A percentile compares a stretch with the other conserved stretches of the same genome.
phyloP scores from a whole-genome alignment of 2,113 vertebrate genomes.

The Phainopepla nitens region DNA sequence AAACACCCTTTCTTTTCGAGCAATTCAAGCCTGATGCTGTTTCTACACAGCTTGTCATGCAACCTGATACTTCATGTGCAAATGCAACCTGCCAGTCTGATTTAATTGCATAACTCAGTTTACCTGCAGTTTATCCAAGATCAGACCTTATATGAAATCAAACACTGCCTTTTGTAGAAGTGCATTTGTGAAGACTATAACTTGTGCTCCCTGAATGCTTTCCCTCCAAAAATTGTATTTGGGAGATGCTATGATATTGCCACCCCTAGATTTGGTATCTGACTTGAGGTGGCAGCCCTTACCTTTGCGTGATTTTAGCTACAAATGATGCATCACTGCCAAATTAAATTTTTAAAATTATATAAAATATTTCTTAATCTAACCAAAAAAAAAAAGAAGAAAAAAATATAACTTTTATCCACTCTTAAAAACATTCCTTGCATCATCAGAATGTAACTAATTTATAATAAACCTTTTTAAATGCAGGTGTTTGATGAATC shows the following conservation, averaged over 20 bases:
- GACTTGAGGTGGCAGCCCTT: not conserved
- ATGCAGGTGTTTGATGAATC: not conserved
- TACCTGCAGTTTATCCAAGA: not conserved
- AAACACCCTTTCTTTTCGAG: not conserved
- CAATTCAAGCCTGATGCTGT: not conserved
- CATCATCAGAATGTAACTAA: not conserved
- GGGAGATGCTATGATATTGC: not conserved
- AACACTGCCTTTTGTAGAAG: not conserved
- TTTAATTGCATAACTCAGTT: not conserved
- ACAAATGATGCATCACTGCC: not conserved
- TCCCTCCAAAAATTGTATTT: not conserved
- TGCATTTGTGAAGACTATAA: not conserved
- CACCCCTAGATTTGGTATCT: not conserved
- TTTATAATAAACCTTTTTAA: not conserved
- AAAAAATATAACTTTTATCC: not conserved
- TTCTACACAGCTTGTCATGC: not conserved
- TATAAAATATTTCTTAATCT: not conserved
- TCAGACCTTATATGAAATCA: not conserved
- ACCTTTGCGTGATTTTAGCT: not conserved
- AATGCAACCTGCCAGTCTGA: not conserved
- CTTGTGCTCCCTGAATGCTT: not conserved
- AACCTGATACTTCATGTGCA: not conserved
- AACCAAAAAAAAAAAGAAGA: not conserved
- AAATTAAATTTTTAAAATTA: not conserved
- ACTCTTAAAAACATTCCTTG: not conserved